Conservation (phyloP, 2,888 invertebrate species). For the Dyspetes luteomarginatus region DNA sequence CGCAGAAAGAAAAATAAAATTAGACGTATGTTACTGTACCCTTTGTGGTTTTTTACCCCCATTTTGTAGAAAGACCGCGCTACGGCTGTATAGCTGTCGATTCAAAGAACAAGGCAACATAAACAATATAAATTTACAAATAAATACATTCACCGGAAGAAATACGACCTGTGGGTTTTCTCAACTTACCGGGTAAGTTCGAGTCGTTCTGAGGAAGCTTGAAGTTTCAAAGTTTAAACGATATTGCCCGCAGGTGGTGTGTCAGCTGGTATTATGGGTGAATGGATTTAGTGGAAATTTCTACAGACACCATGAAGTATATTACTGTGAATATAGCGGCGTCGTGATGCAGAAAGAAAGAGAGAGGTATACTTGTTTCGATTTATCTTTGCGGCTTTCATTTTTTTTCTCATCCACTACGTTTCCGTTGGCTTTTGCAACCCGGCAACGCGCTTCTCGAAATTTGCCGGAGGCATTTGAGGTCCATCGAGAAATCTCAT, state of each 20-base stretch:
- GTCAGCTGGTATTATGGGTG: slow-evolving; percentile 52
- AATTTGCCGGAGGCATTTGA: slow-evolving; percentile 53
- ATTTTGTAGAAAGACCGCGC: not conserved
- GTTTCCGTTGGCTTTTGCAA: slow-evolving; percentile 44
- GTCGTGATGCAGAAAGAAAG: not conserved
- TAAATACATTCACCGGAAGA: not conserved
- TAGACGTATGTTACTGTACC: not conserved
- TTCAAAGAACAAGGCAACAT: not conserved
- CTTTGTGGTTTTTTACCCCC: not conserved
- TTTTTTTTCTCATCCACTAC: slow-evolving; percentile 16
- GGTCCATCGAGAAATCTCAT: slow-evolving; percentile 64
- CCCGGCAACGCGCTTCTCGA: slow-evolving; percentile 42
- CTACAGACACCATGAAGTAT: slow-evolving; percentile 3
- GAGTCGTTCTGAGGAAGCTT: slow-evolving; percentile 14
- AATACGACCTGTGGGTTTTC: not conserved
- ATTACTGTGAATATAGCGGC: not conserved
- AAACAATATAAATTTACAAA: not conserved
- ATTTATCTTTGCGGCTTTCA: slow-evolving; percentile 20
- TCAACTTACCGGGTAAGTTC: not conserved
- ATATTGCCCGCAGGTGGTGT: slow-evolving; percentile 37
- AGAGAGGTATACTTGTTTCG: slow-evolving; percentile 28
- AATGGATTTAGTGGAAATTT: slow-evolving; percentile 49
- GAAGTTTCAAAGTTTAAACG: slow-evolving; percentile 46
- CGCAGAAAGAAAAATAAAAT: not conserved
- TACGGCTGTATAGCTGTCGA: not conserved